Percentiles rank a stretch among this genome's conserved stretches.
phyloP scores from a whole-genome alignment of 2,888 invertebrate genomes.

The Abrostola tripartita region DNA sequence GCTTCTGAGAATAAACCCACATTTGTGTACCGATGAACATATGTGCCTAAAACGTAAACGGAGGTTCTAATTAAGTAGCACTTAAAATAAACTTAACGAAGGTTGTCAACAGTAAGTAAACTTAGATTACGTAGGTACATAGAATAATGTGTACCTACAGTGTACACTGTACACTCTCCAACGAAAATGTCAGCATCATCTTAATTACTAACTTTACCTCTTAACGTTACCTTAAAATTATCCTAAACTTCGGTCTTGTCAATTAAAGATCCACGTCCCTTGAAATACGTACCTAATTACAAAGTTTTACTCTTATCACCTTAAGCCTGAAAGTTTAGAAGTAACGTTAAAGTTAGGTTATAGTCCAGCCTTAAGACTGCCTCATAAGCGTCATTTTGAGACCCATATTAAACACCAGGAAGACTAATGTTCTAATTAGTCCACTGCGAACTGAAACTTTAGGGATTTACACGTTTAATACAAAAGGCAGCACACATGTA shows the following conservation, averaged over 20 bases:
- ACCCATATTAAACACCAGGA: slow-evolving; percentile 1
- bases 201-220: slow-evolving; percentile 17
- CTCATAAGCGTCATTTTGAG: neutral
- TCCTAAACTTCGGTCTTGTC: slow-evolving; percentile 8
- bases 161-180: neutral
- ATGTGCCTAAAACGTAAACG: too few species aligned
- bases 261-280: slow-evolving; percentile 9
- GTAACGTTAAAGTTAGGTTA: neutral
- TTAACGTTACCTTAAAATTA: slow-evolving; percentile 11
- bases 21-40: too few species aligned
- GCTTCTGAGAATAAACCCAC: too few species aligned
- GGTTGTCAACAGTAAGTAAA: too few species aligned
- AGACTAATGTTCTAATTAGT: neutral
- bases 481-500: neutral
- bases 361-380: neutral
- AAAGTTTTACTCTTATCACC: neutral
- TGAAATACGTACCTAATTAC: slow-evolving; percentile 19
- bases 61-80: too few species aligned
- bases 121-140: too few species aligned
- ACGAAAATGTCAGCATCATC: neutral
- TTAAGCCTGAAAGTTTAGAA: slow-evolving; percentile 6
- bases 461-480: neutral
- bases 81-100: too few species aligned
- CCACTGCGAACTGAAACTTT: neutral
- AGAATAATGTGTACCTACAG: too few species aligned